A percentile compares a stretch with the other conserved stretches of the same genome.
Evolutionary conservation across 2,888 invertebrate genomes (phyloP).

Genomic region (Drosophila pseudotakahashii): DNA sequence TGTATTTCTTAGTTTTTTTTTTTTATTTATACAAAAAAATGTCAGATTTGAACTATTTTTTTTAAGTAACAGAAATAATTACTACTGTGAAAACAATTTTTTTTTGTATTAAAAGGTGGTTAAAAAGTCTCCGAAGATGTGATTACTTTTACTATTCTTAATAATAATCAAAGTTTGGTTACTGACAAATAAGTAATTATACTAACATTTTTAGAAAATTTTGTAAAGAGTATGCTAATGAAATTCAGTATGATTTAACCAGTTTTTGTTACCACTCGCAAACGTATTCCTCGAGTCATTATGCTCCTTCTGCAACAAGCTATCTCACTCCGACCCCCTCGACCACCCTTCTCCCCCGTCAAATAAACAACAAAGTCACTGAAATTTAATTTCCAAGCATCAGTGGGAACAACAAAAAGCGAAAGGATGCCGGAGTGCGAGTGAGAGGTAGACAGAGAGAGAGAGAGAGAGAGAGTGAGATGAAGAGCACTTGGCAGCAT

Average conservation of each 20-base stretch:
- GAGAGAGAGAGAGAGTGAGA: background rate
- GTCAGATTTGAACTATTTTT: too few relatives aligned
- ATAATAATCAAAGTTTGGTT: too few relatives aligned
- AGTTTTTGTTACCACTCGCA: constrained; percentile 11
- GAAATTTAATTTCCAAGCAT: constrained; percentile 74
- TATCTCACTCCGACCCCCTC: constrained; percentile 20
- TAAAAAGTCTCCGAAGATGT: too few relatives aligned
- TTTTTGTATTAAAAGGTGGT: too few relatives aligned
- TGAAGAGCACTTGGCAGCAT: constrained; percentile 73
- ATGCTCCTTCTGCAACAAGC: constrained; percentile 54
- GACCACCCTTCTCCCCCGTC: constrained; percentile 16
- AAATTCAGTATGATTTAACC: constrained; percentile 3
- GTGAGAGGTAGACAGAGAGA: background rate
- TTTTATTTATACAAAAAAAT: too few relatives aligned
- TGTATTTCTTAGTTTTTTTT: too few relatives aligned
- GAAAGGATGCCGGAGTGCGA: constrained; percentile 14
- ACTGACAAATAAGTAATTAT: too few relatives aligned
- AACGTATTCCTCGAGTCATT: constrained; percentile 40
- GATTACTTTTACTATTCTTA: too few relatives aligned
- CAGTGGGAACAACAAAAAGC: constrained; percentile 45
- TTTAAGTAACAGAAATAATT: too few relatives aligned
- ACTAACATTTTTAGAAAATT: background rate
- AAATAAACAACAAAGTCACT: constrained; percentile 80
- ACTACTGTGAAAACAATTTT: too few relatives aligned
- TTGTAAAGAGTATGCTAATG: constrained; percentile 12